phyloP scores from a whole-genome alignment of 2,113 vertebrate genomes.

The Grantiella picta region DNA sequence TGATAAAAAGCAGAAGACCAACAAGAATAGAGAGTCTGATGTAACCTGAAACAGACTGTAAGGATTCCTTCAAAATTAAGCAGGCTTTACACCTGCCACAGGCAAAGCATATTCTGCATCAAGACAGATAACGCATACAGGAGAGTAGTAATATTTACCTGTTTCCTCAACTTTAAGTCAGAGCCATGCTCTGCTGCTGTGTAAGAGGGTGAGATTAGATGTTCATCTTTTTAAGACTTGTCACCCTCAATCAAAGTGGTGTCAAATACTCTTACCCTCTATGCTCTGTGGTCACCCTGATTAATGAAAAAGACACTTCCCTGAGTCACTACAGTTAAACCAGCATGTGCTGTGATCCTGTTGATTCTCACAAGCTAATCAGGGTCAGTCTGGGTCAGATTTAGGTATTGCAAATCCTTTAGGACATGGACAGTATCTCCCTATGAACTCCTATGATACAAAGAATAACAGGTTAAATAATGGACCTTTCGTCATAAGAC shows the following conservation, averaged over 20 bases:
- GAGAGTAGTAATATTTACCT: background rate
- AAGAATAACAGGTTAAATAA: background rate
- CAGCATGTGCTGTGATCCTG: background rate
- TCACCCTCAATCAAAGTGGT: slow-evolving; percentile 14
- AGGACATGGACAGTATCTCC: background rate
- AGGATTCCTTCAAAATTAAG: background rate
- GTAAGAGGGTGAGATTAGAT: background rate
- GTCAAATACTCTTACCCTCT: background rate
- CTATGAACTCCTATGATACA: background rate
- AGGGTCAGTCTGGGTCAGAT: background rate
- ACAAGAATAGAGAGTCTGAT: background rate
- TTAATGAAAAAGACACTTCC: background rate
- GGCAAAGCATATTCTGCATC: background rate
- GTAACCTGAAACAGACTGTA: background rate
- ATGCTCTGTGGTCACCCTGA: background rate
- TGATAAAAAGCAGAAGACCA: background rate
- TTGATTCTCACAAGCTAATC: background rate
- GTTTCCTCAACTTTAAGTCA: background rate
- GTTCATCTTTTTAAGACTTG: slow-evolving; percentile 9
- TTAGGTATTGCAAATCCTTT: background rate
- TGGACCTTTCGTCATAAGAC: background rate
- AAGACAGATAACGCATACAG: background rate
- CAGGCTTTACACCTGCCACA: background rate
- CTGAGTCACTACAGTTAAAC: background rate
- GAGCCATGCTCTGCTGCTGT: background rate